phyloP scores from a whole-genome alignment of 2,797 vertebrate genomes.

The Dendrocincla tyrannina region DNA sequence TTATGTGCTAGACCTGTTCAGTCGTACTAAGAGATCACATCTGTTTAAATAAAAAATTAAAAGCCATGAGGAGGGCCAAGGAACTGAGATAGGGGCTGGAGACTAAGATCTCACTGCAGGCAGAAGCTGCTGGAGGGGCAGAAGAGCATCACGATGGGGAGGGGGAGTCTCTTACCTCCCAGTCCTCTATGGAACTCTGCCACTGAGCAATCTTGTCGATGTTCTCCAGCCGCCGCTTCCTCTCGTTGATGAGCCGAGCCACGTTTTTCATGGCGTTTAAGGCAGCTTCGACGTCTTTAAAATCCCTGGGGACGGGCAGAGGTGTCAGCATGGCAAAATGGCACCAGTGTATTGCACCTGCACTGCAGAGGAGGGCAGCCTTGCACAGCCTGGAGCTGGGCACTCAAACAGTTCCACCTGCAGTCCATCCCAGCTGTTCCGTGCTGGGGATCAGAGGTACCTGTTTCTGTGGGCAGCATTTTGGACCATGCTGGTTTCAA shows the following conservation, averaged over 20 bases:
- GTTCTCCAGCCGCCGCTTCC: conserved; percentile 94
- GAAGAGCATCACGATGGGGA: not conserved
- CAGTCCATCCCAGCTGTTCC: not conserved
- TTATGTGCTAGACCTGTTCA: not conserved
- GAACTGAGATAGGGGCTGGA: not conserved
- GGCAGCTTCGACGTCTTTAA: conserved; percentile 93
- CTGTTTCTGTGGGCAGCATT: not conserved
- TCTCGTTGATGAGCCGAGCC: conserved; percentile 91
- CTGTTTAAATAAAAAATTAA: not conserved
- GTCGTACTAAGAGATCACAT: not conserved
- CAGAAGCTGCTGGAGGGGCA: not conserved
- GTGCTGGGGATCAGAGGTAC: fast-evolving
- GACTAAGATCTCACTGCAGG: not conserved
- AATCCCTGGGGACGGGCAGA: conserved; percentile 82
- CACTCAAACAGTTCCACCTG: not conserved
- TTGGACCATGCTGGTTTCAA: not conserved
- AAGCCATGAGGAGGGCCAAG: not conserved
- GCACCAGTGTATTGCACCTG: fast-evolving
- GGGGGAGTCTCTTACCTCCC: conserved; percentile 83
- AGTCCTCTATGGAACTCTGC: conserved; percentile 95
- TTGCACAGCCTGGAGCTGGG: not conserved
- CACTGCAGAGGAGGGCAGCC: not conserved
- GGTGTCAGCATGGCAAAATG: not conserved
- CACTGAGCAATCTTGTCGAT: conserved; percentile 96
- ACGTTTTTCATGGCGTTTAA: conserved; percentile 97